phyloP scores from a whole-genome alignment of 1,140 invertebrate species.

The Cyclargus thomasi region DNA sequence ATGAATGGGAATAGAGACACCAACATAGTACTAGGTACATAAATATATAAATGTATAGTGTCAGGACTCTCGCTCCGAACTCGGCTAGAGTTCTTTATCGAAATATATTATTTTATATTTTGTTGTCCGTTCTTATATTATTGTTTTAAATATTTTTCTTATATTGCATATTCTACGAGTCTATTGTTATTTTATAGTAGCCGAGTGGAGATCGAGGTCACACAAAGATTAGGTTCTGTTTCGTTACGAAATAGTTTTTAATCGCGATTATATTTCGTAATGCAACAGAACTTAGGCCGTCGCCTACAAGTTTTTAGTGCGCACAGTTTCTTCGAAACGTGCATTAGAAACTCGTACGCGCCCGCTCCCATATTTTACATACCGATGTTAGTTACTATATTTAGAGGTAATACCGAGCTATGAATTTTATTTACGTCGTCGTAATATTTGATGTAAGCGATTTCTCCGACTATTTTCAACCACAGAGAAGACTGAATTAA shows the following conservation, averaged over 20 bases:
- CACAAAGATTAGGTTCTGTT: slow-evolving; percentile 31
- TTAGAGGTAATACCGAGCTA: slow-evolving; percentile 56
- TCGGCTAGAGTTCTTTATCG: slow-evolving; percentile 40
- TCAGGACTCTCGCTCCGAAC: slow-evolving; percentile 34
- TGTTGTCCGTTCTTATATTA: slow-evolving; percentile 56
- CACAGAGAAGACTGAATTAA: slow-evolving; percentile 70
- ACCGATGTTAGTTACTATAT: slow-evolving; percentile 68
- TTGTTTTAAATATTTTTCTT: slow-evolving; percentile 59
- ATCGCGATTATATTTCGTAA: slow-evolving; percentile 45
- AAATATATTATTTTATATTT: slow-evolving; percentile 51
- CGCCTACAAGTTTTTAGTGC: background rate
- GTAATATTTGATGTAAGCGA: slow-evolving; percentile 32
- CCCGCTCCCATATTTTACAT: slow-evolving; percentile 54
- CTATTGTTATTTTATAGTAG: slow-evolving; percentile 36
- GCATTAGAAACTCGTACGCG: background rate
- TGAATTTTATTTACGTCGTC: slow-evolving; percentile 59
- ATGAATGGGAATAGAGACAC: slow-evolving; percentile 69
- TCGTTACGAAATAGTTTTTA: slow-evolving; percentile 40
- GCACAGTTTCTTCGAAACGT: background rate
- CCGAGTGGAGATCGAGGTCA: slow-evolving; percentile 36
- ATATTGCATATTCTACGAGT: slow-evolving; percentile 41
- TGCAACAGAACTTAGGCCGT: slow-evolving; percentile 9
- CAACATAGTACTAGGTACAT: slow-evolving; percentile 70
- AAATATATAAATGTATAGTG: slow-evolving; percentile 54
- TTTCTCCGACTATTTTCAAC: slow-evolving; percentile 60